Conservation (phyloP, 2,888 invertebrate species). For the Notocelia uddmanniana region DNA sequence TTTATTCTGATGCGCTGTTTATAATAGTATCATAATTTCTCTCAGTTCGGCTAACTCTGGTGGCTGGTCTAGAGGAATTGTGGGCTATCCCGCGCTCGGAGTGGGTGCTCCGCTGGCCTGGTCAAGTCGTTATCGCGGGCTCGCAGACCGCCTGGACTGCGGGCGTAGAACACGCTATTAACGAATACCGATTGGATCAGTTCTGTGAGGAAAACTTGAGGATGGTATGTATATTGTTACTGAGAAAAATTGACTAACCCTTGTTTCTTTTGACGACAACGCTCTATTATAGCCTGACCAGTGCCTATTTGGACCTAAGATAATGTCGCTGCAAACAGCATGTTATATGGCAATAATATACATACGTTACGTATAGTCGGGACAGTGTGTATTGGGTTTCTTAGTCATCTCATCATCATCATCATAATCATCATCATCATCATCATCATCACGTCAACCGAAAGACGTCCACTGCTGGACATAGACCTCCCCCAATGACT, state of each 20-base stretch:
- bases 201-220: slow-evolving; percentile 84
- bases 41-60: slow-evolving; percentile 75
- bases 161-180: slow-evolving; percentile 88
- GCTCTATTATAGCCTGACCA: no score
- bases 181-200: slow-evolving; percentile 74
- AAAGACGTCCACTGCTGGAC: no score
- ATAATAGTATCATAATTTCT: slow-evolving; percentile 37
- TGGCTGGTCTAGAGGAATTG: slow-evolving; percentile 70
- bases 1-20: background rate
- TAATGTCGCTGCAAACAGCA: no score
- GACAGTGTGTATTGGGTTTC: no score
- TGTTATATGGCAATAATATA: no score
- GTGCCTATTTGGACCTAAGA: no score
- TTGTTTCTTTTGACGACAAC: no score
- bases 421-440: no score
- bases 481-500: no score
- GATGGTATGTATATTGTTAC: slow-evolving; percentile 69
- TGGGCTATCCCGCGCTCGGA: slow-evolving; percentile 76
- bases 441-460: no score
- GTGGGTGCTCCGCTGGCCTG: slow-evolving; percentile 93
- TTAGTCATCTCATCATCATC: no score
- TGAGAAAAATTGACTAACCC: background rate
- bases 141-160: slow-evolving; percentile 92
- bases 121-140: slow-evolving; percentile 91
- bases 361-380: no score